Percentiles rank a stretch among this genome's conserved stretches.
Conservation (phyloP, 2,888 invertebrate genomes). For the Conops quadrifasciatus region DNA sequence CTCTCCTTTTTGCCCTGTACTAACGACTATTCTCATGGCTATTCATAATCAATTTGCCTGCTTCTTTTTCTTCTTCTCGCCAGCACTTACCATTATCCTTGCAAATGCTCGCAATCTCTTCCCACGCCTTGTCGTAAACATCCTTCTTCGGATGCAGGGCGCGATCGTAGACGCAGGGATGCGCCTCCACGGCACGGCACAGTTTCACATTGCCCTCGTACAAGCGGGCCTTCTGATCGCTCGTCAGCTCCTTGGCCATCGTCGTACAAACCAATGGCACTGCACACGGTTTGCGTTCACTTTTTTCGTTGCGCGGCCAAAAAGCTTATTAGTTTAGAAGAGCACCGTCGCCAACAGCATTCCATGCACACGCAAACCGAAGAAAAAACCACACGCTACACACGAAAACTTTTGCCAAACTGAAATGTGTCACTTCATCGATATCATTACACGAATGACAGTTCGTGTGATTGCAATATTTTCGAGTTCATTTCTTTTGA, state of each 20-base stretch:
- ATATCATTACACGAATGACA: background rate
- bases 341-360: too few relatives aligned
- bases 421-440: background rate
- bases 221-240: slow-evolving; percentile 4
- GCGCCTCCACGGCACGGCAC: slow-evolving; percentile 49
- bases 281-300: too few relatives aligned
- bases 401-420: background rate
- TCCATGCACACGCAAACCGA: too few relatives aligned
- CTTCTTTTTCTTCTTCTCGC: slow-evolving; percentile 27
- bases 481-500: background rate
- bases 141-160: slow-evolving; percentile 42
- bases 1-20: too few relatives aligned
- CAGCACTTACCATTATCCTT: slow-evolving; percentile 47
- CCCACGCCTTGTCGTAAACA: slow-evolving; percentile 50
- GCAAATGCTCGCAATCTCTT: slow-evolving; percentile 38
- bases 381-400: background rate
- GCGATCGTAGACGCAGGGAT: slow-evolving; percentile 52
- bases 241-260: background rate
- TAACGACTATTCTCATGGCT: too few relatives aligned
- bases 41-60: too few relatives aligned
- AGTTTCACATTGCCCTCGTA: slow-evolving; percentile 43
- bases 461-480: slow-evolving; percentile 4
- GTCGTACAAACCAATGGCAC: too few relatives aligned
- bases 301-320: too few relatives aligned
- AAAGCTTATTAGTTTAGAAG: too few relatives aligned